Evolutionary conservation across 2,888 invertebrate species (phyloP).

Genomic region (Drosophila gaucha): DNA sequence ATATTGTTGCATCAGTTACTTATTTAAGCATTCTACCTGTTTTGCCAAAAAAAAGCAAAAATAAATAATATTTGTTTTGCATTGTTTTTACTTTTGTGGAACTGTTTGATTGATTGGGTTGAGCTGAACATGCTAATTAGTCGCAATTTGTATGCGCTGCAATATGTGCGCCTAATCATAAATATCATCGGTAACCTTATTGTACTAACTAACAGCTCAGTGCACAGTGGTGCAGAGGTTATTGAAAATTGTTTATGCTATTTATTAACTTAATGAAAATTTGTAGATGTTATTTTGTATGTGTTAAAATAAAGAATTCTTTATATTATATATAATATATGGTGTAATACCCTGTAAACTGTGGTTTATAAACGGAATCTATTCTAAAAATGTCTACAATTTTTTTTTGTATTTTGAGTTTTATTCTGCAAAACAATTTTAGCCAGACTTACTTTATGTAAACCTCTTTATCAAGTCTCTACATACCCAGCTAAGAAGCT

Average conservation of each 20-base stretch:
- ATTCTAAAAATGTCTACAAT: too few species aligned
- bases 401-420: too few species aligned
- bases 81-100: slow-evolving; percentile 4
- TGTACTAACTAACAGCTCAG: slow-evolving; percentile 1
- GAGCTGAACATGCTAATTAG: neutral
- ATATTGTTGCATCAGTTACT: slow-evolving; percentile 23
- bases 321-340: too few species aligned
- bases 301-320: neutral
- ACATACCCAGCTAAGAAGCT: too few species aligned
- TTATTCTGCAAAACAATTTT: too few species aligned
- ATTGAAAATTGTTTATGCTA: neutral
- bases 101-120: slow-evolving; percentile 16
- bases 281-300: too few species aligned
- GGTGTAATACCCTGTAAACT: too few species aligned
- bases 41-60: neutral
- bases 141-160: slow-evolving; percentile 17
- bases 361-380: too few species aligned
- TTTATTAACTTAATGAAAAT: too few species aligned
- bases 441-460: too few species aligned
- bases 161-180: slow-evolving; percentile 1
- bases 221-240: neutral
- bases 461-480: too few species aligned
- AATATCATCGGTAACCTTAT: slow-evolving; percentile 11
- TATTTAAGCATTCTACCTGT: slow-evolving; percentile 28
- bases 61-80: neutral